phyloP scores from a whole-genome alignment of 2,888 invertebrate genomes.

The Elaeidobius kamerunicus region DNA sequence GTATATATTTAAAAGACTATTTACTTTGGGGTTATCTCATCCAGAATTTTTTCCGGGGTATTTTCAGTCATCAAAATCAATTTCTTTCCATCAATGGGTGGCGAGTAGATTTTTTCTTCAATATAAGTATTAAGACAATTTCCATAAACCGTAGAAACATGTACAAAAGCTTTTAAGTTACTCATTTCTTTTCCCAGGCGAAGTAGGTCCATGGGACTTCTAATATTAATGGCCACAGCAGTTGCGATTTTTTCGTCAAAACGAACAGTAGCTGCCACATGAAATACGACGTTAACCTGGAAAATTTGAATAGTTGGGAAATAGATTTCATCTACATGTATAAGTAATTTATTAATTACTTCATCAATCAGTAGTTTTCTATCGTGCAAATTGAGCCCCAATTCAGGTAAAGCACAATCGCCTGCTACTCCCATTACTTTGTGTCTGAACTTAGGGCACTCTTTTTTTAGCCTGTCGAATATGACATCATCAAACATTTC shows the following conservation, averaged over 20 bases:
- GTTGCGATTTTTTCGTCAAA: constrained; percentile 74
- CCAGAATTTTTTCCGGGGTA: constrained; percentile 53
- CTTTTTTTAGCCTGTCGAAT: constrained; percentile 55
- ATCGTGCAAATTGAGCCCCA: constrained; percentile 59
- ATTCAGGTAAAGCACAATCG: constrained; percentile 58
- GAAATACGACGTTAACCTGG: constrained; percentile 53
- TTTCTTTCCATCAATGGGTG: constrained; percentile 54
- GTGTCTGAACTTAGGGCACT: constrained; percentile 61
- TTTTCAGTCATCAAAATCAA: constrained; percentile 53
- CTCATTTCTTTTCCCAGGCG: constrained; percentile 64
- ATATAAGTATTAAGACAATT: constrained; percentile 50
- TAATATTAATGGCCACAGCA: constrained; percentile 71
- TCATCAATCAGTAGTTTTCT: constrained; percentile 52
- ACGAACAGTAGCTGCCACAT: constrained; percentile 58
- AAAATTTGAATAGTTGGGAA: too few species aligned
- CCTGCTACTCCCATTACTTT: constrained; percentile 56
- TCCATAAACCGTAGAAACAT: constrained; percentile 60
- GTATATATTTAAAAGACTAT: constrained; percentile 35
- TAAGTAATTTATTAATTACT: constrained; percentile 46
- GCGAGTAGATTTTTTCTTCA: constrained; percentile 56
- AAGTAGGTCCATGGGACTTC: constrained; percentile 64
- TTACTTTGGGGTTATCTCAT: constrained; percentile 58
- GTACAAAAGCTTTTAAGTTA: constrained; percentile 57
- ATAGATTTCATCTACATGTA: too few species aligned
- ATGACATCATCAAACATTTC: constrained; percentile 67